Percentiles rank a stretch among this genome's conserved stretches.
Conservation (phyloP, 2,888 invertebrate species). For the Selenia dentaria region DNA sequence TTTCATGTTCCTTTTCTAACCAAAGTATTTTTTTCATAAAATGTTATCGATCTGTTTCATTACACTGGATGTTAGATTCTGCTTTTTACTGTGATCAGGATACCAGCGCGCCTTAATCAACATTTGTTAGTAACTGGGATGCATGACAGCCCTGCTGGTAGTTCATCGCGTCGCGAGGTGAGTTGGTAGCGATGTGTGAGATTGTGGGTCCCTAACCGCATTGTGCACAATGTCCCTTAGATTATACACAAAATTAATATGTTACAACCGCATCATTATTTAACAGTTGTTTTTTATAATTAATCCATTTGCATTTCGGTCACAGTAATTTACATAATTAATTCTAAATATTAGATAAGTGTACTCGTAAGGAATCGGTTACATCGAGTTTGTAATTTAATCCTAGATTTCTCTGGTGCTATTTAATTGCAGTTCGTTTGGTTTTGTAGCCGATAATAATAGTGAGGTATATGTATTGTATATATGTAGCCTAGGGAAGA, state of each 20-base stretch:
- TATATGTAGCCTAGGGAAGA: slow-evolving; percentile 2
- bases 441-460: slow-evolving; percentile 33
- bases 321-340: slow-evolving; percentile 26
- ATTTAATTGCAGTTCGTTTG: slow-evolving; percentile 50
- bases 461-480: slow-evolving; percentile 10
- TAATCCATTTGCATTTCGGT: slow-evolving; percentile 43
- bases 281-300: slow-evolving; percentile 27
- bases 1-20: too few species aligned
- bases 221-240: slow-evolving; percentile 16
- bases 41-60: too few species aligned
- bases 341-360: slow-evolving; percentile 34
- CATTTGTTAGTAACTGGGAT: too few species aligned
- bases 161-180: too few species aligned
- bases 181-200: too few species aligned
- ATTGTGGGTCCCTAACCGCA: too few species aligned
- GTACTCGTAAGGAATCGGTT: slow-evolving; percentile 47
- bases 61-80: too few species aligned
- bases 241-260: slow-evolving; percentile 28
- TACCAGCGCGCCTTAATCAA: too few species aligned
- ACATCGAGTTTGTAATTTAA: slow-evolving; percentile 55
- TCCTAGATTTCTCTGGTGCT: slow-evolving; percentile 73
- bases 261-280: slow-evolving; percentile 10
- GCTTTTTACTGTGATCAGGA: too few species aligned
- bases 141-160: too few species aligned
- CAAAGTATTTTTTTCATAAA: too few species aligned